These are phyloP conservation scores for Onchidella celtica DNA, from an alignment of 2,888 invertebrate species.

Conservation along the genomic window DNA sequence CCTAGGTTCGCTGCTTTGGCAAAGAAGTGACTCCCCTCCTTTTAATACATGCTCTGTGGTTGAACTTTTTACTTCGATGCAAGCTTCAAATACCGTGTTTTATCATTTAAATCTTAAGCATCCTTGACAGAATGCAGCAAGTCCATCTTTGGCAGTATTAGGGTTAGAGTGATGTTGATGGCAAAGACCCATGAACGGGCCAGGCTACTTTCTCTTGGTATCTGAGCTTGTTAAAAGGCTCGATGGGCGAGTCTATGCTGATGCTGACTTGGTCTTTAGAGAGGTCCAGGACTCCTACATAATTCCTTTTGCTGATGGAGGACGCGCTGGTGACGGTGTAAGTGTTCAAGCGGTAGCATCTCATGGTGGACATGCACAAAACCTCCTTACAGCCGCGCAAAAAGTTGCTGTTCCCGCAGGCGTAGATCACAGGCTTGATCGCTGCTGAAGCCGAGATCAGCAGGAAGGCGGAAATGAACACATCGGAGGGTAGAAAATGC, in stretches of 20 bases:
- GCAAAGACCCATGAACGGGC: constrained; percentile 57
- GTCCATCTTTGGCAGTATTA: too few species aligned
- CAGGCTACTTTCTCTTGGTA: constrained; percentile 63
- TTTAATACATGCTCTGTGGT: too few species aligned
- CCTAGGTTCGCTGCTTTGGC: too few species aligned
- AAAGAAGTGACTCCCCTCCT: too few species aligned
- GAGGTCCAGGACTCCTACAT: constrained; percentile 71
- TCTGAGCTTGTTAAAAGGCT: constrained; percentile 64
- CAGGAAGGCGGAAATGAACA: constrained; percentile 63
- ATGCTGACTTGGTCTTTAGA: constrained; percentile 45
- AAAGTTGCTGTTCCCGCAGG: constrained; percentile 77
- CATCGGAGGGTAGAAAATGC: constrained; percentile 52
- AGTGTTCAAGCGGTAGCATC: constrained; percentile 75
- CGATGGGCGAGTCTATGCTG: constrained; percentile 58
- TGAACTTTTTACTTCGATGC: too few species aligned
- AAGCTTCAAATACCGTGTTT: too few species aligned
- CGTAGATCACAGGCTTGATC: constrained; percentile 73
- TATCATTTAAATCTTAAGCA: too few species aligned
- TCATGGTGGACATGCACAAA: constrained; percentile 76
- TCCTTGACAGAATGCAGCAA: too few species aligned
- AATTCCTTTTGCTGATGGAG: constrained; percentile 73
- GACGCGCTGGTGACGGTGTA: constrained; percentile 77
- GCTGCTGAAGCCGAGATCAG: constrained; percentile 61
- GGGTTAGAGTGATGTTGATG: constrained; percentile 52
- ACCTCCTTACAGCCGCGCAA: constrained; percentile 77